Evolutionary conservation across 2,888 invertebrate species (phyloP), one percentile per base, ranked within the genome.

Genomic region (Protonemura montana): DNA sequence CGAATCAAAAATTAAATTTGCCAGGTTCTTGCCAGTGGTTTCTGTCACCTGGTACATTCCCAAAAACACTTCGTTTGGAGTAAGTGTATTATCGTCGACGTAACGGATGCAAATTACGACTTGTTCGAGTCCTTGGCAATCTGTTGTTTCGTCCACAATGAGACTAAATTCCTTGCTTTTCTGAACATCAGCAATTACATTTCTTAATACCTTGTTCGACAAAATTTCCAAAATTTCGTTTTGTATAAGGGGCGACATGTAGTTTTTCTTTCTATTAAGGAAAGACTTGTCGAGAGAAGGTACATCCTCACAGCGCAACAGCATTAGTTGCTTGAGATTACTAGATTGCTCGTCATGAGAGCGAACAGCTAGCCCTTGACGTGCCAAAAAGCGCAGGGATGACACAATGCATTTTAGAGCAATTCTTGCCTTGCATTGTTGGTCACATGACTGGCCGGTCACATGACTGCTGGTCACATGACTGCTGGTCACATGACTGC

Each of bases 11-110:
- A 86, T 86, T n/a, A 85, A 16, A 82, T 42, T 29, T 82, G 59
- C 28, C 59, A 85, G 41, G 29, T 41, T 76, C 59, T 85, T 42
- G 21, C 83, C 30, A 85, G 82, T 76, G 59, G 83, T 83, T 42
- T 28, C 26, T 10, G 42, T 27, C 59, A 82, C 77, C 77, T 86
- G 42, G 42, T 83, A 86, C 29, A 86, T 82, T n/a, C 85, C 85
- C 30, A 86, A 76, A 82, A 86, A 86, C 27, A 42, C 76, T 86
- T 86, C 86, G 29, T 78, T 78, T 78, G 78, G 78, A 28, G 78
- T 85, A 0, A 27, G 26, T 80, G 13, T 35, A 26, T 29, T 27
- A 80, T 35, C 30, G 59, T 85, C 30, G 28, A 85, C 77, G 42
- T 85, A 85, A 21, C 85, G 80, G n/a, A 85, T 30, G 78, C 85